phyloP scores from a whole-genome alignment of 2,797 vertebrate species.

The Cuculus canorus region DNA sequence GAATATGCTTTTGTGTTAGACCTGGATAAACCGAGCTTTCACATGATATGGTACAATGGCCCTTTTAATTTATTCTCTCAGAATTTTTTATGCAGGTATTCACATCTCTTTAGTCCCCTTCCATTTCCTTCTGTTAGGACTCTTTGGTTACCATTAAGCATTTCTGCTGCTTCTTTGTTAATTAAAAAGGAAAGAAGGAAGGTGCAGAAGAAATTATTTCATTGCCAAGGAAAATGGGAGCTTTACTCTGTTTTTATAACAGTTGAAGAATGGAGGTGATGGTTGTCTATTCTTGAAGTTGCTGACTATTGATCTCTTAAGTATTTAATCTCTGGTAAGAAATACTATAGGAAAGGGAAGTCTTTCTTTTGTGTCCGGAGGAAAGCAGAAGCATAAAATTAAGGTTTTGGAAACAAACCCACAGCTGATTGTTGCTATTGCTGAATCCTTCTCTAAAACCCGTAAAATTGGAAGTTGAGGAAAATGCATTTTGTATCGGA shows the following conservation, averaged over 20 bases:
- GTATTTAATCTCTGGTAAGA: background rate
- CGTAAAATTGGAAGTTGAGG: background rate
- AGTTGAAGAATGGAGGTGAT: background rate
- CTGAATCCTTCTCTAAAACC: background rate
- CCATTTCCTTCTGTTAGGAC: background rate
- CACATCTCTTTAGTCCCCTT: background rate
- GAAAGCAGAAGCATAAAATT: background rate
- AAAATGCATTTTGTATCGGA: background rate
- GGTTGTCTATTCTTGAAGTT: background rate
- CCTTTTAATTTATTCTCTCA: background rate
- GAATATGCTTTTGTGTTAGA: background rate
- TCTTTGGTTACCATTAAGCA: background rate
- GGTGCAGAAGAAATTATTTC: background rate
- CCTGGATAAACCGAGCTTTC: background rate
- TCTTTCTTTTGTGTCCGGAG: background rate
- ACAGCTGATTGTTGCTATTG: background rate
- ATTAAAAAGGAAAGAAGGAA: background rate
- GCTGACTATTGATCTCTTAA: background rate
- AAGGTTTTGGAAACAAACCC: background rate
- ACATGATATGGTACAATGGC: background rate
- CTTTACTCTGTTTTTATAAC: background rate
- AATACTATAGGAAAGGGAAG: background rate
- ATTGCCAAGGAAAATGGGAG: background rate
- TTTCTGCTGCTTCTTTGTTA: background rate
- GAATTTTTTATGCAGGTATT: background rate